Conservation (phyloP, 1,140 invertebrate genomes). For the Amphibalanus amphitrite region DNA sequence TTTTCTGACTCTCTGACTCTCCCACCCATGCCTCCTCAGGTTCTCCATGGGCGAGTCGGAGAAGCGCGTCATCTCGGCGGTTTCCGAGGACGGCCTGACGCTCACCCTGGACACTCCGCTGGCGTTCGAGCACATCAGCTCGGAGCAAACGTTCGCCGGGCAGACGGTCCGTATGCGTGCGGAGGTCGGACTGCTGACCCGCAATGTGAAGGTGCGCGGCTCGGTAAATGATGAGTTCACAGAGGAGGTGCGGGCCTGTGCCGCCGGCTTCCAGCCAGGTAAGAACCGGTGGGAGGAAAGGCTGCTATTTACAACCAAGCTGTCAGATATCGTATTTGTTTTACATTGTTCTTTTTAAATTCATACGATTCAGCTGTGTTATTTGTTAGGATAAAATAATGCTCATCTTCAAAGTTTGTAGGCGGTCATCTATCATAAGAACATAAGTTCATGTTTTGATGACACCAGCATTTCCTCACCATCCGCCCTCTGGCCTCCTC, state of each 20-base stretch:
- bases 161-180: conserved; percentile 12
- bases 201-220: conserved; percentile 15
- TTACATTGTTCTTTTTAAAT: no score
- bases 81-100: conserved; percentile 11
- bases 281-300: neutral
- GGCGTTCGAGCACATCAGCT: conserved; percentile 13
- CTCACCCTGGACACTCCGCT: conserved; percentile 14
- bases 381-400: no score
- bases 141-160: conserved; percentile 13
- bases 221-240: conserved; percentile 13
- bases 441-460: no score
- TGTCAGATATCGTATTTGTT: no score
- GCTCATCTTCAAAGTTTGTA: no score
- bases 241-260: conserved; percentile 11
- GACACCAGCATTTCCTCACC: no score
- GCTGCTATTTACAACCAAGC: no score
- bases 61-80: conserved; percentile 11
- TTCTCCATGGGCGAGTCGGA: conserved; percentile 14
- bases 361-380: no score
- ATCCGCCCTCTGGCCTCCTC: neutral
- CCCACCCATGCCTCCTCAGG: no score
- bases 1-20: no score
- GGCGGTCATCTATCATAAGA: no score
- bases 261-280: conserved; percentile 10
- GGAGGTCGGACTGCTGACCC: conserved; percentile 15